Base-by-base conservation (phyloP, 2,113 vertebrate genomes). In the Macrotus californicus region DNA sequence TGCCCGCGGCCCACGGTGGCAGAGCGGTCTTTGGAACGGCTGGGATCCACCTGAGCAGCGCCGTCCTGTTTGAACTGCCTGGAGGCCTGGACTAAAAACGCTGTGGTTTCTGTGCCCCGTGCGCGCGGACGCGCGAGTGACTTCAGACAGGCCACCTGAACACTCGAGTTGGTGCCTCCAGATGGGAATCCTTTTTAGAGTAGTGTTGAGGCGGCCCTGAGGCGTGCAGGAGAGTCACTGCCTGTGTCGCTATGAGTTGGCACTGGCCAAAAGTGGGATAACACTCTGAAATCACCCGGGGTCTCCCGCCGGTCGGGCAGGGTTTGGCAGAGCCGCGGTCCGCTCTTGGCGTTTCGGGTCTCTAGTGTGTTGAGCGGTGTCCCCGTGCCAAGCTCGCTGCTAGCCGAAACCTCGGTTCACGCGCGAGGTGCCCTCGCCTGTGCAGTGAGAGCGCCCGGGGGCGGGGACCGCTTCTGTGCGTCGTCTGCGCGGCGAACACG, bases 331-430 rank as follows among this genome's bases (percentile, higher is more conserved):
- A 72, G 54, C 36, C 50, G 89, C 21, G 26, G 14, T 76, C 91
- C 81, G 89, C 61, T 96, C 34, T 90, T 87, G 76, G 29, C 22
- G 24, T 92, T 95, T 96, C 7, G 76, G 46, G 8, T 41, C 14
- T 56, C 41, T 90, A 50, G 15, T 79, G 46, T 81, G 54, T 82
- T 84, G 22, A 59, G 41, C 56, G 61, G 54, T 15, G 3, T 15
- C 3, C 2, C 11, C 75, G 21, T 75, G 36, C 59, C 64, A n/a
- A 64, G 18, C 50, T 90, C 75, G 34, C 70, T 41, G 36, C 36
- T 56, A 48, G 36, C 46, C 48, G 72, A 29, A 61, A 39, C 61
- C 59, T 69, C 50, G 7, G 15, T 19, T 54, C 52, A 5, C 52
- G 18, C 52, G 16, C 18, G 52, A 54, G 18, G 52, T 54, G 52